phyloP scores from a whole-genome alignment of 2,888 invertebrate species.

The Yponomeuta sedellus region DNA sequence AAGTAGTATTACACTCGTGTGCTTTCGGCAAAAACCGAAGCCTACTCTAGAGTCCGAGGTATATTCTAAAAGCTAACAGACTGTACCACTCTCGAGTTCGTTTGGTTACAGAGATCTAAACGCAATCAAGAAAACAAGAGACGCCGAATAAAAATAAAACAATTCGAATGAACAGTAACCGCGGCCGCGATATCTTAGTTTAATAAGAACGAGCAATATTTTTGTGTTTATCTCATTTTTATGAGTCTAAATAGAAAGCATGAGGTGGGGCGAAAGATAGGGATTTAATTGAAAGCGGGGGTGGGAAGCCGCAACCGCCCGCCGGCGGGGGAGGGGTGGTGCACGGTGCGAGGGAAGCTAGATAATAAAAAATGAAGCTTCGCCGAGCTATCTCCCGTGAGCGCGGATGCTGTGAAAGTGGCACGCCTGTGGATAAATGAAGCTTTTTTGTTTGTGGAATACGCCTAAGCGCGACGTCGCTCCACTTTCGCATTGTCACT shows the following conservation, averaged over 20 bases:
- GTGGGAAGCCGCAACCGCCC: slow-evolving; percentile 43
- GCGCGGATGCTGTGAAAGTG: slow-evolving; percentile 74
- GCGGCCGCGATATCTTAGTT: slow-evolving; percentile 39
- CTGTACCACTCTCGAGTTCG: too few species aligned
- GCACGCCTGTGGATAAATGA: slow-evolving; percentile 74
- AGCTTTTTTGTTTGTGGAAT: slow-evolving; percentile 69
- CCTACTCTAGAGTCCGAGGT: too few species aligned
- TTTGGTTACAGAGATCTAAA: slow-evolving; percentile 18
- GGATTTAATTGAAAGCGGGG: slow-evolving; percentile 70
- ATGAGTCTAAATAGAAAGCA: slow-evolving; percentile 67
- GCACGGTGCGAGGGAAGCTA: slow-evolving; percentile 45
- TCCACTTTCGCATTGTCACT: slow-evolving; percentile 69
- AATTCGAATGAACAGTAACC: slow-evolving; percentile 37
- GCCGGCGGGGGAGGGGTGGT: slow-evolving; percentile 32
- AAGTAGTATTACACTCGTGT: too few species aligned
- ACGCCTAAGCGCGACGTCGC: slow-evolving; percentile 65
- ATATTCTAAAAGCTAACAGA: too few species aligned
- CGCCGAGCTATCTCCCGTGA: slow-evolving; percentile 61
- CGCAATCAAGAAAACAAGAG: slow-evolving; percentile 25
- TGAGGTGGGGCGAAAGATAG: slow-evolving; percentile 66
- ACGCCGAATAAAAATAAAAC: slow-evolving; percentile 24
- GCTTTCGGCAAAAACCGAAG: too few species aligned
- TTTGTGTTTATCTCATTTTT: slow-evolving; percentile 68
- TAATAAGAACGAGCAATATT: slow-evolving; percentile 63
- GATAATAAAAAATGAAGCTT: slow-evolving; percentile 69